A percentile compares a stretch with the other conserved stretches of the same genome.
Conservation (phyloP, 2,888 invertebrate genomes). For the Leptinotarsa juncta region DNA sequence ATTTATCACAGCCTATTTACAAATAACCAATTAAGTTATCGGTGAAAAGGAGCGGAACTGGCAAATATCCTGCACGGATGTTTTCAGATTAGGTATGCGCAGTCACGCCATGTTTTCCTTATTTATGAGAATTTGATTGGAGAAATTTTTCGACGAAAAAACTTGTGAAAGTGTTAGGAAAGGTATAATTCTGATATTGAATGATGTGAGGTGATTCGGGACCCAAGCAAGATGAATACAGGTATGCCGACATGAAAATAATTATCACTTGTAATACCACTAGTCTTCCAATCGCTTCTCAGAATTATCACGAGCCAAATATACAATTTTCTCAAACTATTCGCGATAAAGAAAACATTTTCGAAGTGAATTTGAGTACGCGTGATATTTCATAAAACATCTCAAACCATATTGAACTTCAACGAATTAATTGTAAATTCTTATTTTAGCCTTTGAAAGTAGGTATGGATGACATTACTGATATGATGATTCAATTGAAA, state of each 20-base stretch:
- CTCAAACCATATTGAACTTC: no score
- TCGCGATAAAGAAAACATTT: no score
- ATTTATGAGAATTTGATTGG: constrained; percentile 33
- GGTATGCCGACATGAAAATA: not conserved
- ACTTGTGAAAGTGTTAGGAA: not conserved
- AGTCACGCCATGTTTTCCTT: constrained; percentile 42
- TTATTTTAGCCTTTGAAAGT: no score
- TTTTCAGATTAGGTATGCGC: constrained; percentile 42
- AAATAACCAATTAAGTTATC: constrained; percentile 53
- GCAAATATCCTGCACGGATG: constrained; percentile 41
- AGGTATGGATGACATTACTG: no score
- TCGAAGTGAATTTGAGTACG: no score
- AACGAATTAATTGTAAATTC: no score
- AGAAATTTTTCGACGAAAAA: not conserved
- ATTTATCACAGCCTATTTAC: constrained; percentile 53
- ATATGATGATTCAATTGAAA: no score
- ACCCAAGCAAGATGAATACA: not conserved
- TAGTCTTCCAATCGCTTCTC: no score
- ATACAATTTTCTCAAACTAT: no score
- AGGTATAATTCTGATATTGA: not conserved
- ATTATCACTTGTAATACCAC: no score
- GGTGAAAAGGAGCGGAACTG: constrained; percentile 41
- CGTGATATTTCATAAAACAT: no score
- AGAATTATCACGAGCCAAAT: no score
- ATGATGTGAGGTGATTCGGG: not conserved